Evolutionary conservation across 2,888 invertebrate genomes (phyloP), one percentile per base, ranked within the genome.

Genomic region (Leuctra nigra): DNA sequence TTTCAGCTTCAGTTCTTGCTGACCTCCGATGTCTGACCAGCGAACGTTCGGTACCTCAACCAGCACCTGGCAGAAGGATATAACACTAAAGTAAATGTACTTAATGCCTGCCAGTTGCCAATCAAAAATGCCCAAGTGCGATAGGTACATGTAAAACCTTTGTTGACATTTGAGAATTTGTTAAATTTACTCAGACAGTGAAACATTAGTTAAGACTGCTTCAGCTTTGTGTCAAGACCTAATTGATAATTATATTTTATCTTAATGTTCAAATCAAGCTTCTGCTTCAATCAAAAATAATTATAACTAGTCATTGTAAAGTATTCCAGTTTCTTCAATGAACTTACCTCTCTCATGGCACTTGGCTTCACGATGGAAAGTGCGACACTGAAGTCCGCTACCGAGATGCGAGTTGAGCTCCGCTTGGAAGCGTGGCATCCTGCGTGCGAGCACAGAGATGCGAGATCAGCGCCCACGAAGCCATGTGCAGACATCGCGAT

Each of bases 11-110:
- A 98, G 73, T 29, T 87, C 82, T 24, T 83, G 80, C 69, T 92
- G 91, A 0, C 98, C 98, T 0, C 96, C 97, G 63, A 99, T 93
- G 66, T 98, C 97, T 1, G 80, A 72, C 97, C 97, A 99, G 63
- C 80, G 80, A 0, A 78, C 77, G 73, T 72, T 58, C 35, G 50
- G 50, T n/a, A 50, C 50, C 13, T 50, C 50, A 16, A 50, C 22
- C 35, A 18, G 18, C 16, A 50, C 50, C 50, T 50, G 36, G 18
- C 6, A 46, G n/a, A n/a, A n/a, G n/a, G n/a, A n/a, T n/a, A n/a
- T n/a, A n/a, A n/a, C n/a, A n/a, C n/a, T n/a, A n/a, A n/a, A n/a
- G n/a, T n/a, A n/a, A n/a, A n/a, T n/a, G n/a, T n/a, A n/a, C n/a
- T n/a, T n/a, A n/a, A n/a, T n/a, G n/a, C n/a, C n/a, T n/a, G n/a